Percentiles rank a stretch among this genome's conserved stretches.
These are phyloP conservation scores for Mycalesis mineus DNA, from an alignment of 2,888 invertebrate genomes.

Conservation along the genomic window DNA sequence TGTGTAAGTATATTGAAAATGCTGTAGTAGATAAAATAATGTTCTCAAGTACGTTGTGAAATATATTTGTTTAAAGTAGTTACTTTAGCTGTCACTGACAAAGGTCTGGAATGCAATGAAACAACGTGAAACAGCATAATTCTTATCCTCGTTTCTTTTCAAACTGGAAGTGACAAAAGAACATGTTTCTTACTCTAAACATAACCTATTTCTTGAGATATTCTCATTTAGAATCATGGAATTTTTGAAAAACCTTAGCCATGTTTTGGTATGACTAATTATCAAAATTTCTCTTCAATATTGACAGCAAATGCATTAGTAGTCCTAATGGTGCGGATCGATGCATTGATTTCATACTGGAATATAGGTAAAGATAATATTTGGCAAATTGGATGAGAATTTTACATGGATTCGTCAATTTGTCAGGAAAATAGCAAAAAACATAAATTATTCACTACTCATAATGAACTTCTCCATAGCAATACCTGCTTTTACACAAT, in stretches of 20 bases:
- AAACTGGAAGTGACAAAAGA: background rate
- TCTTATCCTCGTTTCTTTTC: background rate
- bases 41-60: background rate
- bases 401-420: too few relatives aligned
- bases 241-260: too few relatives aligned
- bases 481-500: too few relatives aligned
- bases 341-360: too few relatives aligned
- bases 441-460: background rate
- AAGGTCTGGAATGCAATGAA: slow-evolving; percentile 2
- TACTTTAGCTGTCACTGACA: slow-evolving; percentile 5
- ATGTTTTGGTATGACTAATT: too few relatives aligned
- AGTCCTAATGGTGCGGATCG: too few relatives aligned
- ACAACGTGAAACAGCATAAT: slow-evolving; percentile 6
- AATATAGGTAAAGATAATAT: too few relatives aligned
- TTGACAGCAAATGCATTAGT: too few relatives aligned
- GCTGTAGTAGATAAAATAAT: background rate
- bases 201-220: background rate
- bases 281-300: too few relatives aligned
- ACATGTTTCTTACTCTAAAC: background rate
- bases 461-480: too few relatives aligned
- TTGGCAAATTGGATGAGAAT: too few relatives aligned
- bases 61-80: background rate
- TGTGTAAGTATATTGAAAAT: background rate
- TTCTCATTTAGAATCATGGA: background rate
- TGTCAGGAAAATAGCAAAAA: too few relatives aligned